Conservation (phyloP, 2,113 vertebrate genomes). For the Hyperopisus bebe region DNA sequence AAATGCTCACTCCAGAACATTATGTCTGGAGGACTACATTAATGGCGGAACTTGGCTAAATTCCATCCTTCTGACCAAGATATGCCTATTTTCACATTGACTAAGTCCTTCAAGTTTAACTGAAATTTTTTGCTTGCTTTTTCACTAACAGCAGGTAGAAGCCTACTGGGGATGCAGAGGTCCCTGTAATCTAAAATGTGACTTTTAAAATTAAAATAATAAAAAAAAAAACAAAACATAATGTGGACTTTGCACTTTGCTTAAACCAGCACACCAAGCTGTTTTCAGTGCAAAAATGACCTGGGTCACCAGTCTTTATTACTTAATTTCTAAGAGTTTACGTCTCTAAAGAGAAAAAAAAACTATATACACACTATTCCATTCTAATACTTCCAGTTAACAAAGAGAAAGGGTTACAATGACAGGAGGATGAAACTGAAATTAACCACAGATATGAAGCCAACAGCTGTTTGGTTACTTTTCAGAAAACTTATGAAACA, state of each 20-base stretch:
- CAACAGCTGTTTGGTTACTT: constrained; percentile 44
- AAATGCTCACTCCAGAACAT: not conserved
- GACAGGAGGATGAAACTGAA: not conserved
- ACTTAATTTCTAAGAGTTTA: constrained; percentile 13
- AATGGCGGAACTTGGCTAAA: constrained; percentile 29
- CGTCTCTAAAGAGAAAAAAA: constrained; percentile 23
- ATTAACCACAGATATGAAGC: not conserved
- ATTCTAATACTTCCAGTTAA: constrained; percentile 48
- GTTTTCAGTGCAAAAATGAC: constrained; percentile 67
- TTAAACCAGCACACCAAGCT: constrained; percentile 49
- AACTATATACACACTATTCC: constrained; percentile 16
- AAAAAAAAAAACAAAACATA: constrained; percentile 39
- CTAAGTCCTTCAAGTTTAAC: constrained; percentile 33
- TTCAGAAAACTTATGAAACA: constrained; percentile 43
- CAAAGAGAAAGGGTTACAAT: constrained; percentile 34
- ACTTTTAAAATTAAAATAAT: not conserved
- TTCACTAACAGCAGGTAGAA: constrained; percentile 33
- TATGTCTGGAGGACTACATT: not conserved
- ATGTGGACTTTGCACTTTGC: constrained; percentile 49
- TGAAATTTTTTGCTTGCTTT: constrained; percentile 52
- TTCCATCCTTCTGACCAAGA: constrained; percentile 40
- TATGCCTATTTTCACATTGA: constrained; percentile 30
- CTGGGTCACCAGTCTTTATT: not conserved
- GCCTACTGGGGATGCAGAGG: constrained; percentile 50
- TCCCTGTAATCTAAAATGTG: constrained; percentile 43